Evolutionary conservation across 2,113 vertebrate genomes (phyloP).

Genomic region (Pelmatolapia mariae): DNA sequence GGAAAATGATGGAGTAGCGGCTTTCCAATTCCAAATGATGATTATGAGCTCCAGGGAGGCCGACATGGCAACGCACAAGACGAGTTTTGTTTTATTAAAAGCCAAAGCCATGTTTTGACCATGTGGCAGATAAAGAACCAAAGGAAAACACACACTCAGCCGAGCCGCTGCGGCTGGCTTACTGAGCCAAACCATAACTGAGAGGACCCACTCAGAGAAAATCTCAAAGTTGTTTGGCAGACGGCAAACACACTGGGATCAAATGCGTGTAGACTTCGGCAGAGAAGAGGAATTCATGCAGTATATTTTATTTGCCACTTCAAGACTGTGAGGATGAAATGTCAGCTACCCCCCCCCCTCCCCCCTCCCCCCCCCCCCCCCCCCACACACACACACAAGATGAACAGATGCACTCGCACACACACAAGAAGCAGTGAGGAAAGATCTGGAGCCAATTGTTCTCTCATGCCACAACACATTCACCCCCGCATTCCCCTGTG

Average conservation of each 20-base stretch:
- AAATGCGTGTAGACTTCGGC: constrained; percentile 4
- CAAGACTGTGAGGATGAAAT: constrained; percentile 15
- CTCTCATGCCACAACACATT: constrained; percentile 13
- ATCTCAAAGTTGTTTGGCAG: constrained; percentile 27
- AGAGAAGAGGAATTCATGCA: neutral
- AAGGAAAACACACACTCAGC: constrained; percentile 2
- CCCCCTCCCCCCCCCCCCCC: fast-evolving
- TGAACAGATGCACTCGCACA: neutral
- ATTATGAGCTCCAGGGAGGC: neutral
- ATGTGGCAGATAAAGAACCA: constrained; percentile 36
- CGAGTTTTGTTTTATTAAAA: constrained; percentile 32
- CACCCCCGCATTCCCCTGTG: neutral
- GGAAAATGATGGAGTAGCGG: constrained; percentile 13
- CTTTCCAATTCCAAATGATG: neutral
- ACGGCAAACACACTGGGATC: constrained; percentile 1
- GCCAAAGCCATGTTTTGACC: constrained; percentile 32
- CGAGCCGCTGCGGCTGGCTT: neutral
- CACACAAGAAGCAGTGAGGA: neutral
- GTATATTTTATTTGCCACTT: constrained; percentile 25
- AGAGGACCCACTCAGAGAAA: constrained; percentile 39
- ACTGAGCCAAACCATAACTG: constrained; percentile 47
- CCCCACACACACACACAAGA: neutral
- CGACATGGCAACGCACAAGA: constrained; percentile 8
- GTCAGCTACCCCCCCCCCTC: neutral
- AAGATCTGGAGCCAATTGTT: constrained; percentile 31